Base-by-base conservation (phyloP, 1,140 invertebrate species). In the Psix sp. region DNA sequence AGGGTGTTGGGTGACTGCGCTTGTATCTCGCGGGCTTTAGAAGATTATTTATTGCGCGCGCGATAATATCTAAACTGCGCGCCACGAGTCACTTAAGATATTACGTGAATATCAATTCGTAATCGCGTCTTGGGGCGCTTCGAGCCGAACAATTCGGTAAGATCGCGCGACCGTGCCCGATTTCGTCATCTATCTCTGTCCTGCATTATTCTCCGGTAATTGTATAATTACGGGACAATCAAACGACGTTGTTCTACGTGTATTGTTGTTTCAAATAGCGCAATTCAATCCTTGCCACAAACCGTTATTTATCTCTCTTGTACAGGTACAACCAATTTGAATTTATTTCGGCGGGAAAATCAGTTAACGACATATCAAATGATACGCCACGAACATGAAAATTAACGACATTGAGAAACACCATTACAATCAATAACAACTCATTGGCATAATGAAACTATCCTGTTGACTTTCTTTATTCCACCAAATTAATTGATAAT, bases 41-140 rank as follows among this genome's bases (percentile, higher is more conserved):
- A 42, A 40, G 51, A 67, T 67, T 57, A 67, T 67, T 67, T 67
- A 67, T 67, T 48, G 52, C 36, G 20, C 26, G 36, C 7, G n/a
- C 45, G 63, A 57, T 67, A 67, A 15, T 51, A 67, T 57, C 63
- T 6, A 7, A n/a, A 20, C 26, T 29, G 17, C 38, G 43, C 52
- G 46, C 54, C 31, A 46, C 54, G 39, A 70, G 40, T 46, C 56
- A 45, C 49, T 57, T 42, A 36, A 54, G 46, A 60, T 52, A 70
- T 60, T 40, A 45, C 54, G 48, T 57, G 49, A 57, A 57, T 67
- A 57, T 57, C 51, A 40, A 48, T 56, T 42, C 43, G 60, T 54
- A 65, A 54, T 66, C 62, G 62, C 45, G 26, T 38, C 43, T 48
- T 35, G 51, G 21, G 33, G 48, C 48, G 20, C 38, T 31, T 15